phyloP scores from a whole-genome alignment of 1,140 invertebrate species.

The Nymphalis io region DNA sequence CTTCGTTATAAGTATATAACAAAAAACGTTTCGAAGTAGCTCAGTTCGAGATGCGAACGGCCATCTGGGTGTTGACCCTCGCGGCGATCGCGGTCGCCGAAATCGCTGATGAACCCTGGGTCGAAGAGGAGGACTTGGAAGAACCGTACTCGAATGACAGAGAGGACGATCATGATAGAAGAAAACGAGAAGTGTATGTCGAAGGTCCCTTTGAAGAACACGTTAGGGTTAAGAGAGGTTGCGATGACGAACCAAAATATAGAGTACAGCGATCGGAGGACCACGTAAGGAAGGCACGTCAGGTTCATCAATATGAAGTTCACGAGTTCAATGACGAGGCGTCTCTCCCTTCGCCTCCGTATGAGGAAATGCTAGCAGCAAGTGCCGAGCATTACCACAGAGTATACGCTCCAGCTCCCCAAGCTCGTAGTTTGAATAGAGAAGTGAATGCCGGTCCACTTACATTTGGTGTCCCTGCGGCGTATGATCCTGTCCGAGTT shows the following conservation, averaged over 20 bases:
- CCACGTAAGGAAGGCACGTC: constrained; percentile 54
- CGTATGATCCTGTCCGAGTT: constrained; percentile 22
- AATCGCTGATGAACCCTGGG: constrained; percentile 61
- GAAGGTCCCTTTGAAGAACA: constrained; percentile 57
- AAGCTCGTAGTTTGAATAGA: constrained; percentile 33
- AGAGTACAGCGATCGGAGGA: constrained; percentile 56
- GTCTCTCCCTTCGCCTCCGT: constrained; percentile 57
- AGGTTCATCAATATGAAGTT: constrained; percentile 78
- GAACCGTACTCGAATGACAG: constrained; percentile 64
- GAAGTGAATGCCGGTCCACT: constrained; percentile 40
- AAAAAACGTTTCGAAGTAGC: constrained; percentile 57
- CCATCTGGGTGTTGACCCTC: constrained; percentile 55
- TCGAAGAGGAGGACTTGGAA: constrained; percentile 69
- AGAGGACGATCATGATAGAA: constrained; percentile 46
- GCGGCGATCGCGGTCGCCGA: constrained; percentile 54
- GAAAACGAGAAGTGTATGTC: constrained; percentile 49
- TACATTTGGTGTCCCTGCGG: constrained; percentile 41
- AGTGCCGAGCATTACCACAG: constrained; percentile 74
- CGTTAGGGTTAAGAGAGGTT: constrained; percentile 60
- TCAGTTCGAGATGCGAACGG: constrained; percentile 60
- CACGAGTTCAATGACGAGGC: constrained; percentile 78
- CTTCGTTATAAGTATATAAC: constrained; percentile 55
- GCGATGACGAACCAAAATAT: constrained; percentile 44
- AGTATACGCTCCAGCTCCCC: constrained; percentile 35
- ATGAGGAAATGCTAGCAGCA: constrained; percentile 69